Conservation (phyloP, 2,797 vertebrate species). For the Pseudochirops cupreus region DNA sequence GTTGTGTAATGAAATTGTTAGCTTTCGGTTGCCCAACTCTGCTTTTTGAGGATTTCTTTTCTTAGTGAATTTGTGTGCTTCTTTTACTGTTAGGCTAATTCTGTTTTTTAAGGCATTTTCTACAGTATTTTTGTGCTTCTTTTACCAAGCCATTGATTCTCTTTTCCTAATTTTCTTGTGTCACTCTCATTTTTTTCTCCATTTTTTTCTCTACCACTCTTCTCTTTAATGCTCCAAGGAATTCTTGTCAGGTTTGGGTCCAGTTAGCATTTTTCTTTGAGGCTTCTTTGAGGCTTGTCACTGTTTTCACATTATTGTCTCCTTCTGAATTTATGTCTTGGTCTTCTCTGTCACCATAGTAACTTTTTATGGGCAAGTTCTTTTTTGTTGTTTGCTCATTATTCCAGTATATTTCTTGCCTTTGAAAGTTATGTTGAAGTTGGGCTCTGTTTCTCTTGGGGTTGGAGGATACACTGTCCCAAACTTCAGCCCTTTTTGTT, state of each 20-base stretch:
- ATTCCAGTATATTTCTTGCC: background rate
- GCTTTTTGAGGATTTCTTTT: background rate
- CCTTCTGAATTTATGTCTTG: background rate
- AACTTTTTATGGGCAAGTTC: background rate
- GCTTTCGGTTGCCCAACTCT: background rate
- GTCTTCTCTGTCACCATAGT: background rate
- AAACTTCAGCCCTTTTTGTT: background rate
- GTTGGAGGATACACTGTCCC: background rate
- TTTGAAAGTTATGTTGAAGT: background rate
- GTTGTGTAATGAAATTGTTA: background rate
- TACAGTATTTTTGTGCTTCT: background rate
- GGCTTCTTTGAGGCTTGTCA: too few relatives aligned
- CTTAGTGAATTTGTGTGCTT: background rate
- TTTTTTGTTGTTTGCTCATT: background rate
- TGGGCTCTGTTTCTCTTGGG: background rate
- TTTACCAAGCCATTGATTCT: background rate
- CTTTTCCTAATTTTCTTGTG: background rate
- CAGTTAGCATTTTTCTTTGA: background rate
- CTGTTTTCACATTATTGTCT: background rate
- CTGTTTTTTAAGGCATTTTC: background rate
- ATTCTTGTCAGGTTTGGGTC: background rate
- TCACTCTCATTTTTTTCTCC: too few relatives aligned
- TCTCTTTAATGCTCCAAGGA: background rate
- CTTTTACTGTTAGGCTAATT: background rate
- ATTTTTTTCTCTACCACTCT: background rate